Evolutionary conservation across 1,140 invertebrate species (phyloP).

Genomic region (Monochamus saltuarius): DNA sequence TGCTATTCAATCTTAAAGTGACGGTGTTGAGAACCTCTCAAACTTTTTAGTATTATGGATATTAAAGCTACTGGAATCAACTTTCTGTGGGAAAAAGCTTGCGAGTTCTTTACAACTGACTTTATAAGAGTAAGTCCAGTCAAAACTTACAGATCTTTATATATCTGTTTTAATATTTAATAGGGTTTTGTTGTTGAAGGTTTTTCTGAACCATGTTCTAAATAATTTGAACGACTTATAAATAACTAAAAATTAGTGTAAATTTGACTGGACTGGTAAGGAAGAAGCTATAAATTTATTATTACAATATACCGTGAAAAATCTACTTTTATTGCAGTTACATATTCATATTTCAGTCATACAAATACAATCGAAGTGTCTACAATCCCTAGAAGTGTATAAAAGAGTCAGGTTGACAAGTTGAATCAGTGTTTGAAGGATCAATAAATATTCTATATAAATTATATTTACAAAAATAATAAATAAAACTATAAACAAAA

Average conservation of each 20-base stretch:
- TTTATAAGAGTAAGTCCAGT: background rate
- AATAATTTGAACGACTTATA: no score
- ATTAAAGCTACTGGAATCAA: no score
- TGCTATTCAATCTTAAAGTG: no score
- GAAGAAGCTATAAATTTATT: background rate
- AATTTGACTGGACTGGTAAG: background rate
- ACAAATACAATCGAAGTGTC: slow-evolving; percentile 8
- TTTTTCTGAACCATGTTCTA: no score
- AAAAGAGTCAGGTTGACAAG: slow-evolving; percentile 15
- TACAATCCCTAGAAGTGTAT: slow-evolving; percentile 12
- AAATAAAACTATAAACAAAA: slow-evolving; percentile 25
- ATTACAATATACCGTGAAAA: slow-evolving; percentile 19
- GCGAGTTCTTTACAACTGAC: no score
- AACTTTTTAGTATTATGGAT: no score
- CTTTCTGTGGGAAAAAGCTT: no score
- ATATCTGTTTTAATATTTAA: no score
- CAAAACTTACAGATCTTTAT: background rate
- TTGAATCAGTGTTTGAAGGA: slow-evolving; percentile 34
- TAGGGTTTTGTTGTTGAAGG: no score
- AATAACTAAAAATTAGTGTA: slow-evolving; percentile 9
- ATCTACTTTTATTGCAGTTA: slow-evolving; percentile 8
- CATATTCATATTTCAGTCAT: no score
- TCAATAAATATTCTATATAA: slow-evolving; percentile 28
- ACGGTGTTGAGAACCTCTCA: no score
- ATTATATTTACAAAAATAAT: slow-evolving; percentile 35